Evolutionary conservation across 2,888 invertebrate genomes (phyloP).

Genomic region (Drosophila mercatorum): DNA sequence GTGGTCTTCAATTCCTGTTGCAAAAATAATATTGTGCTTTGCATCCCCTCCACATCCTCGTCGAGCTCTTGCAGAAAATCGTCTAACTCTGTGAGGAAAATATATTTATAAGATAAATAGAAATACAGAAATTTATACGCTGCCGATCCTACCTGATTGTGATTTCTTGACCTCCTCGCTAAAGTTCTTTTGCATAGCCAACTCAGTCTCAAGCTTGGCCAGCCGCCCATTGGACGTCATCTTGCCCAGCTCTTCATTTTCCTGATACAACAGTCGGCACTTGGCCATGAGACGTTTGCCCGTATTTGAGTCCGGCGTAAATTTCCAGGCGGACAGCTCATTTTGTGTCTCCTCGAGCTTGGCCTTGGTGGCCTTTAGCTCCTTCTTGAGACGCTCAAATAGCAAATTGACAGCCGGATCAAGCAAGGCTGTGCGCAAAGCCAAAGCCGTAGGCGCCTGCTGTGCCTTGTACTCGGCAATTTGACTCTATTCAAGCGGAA

Average conservation of each 20-base stretch:
- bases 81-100: constrained; percentile 90
- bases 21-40: constrained; percentile 96
- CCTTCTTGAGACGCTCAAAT: constrained; percentile 95
- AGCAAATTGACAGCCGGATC: constrained; percentile 98
- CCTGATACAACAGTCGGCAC: constrained; percentile 96
- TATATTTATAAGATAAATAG: background rate
- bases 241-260: constrained; percentile 98
- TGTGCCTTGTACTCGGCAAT: constrained; percentile 96
- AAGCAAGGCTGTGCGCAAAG: constrained; percentile 92
- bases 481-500: constrained; percentile 89
- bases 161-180: constrained; percentile 98
- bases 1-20: constrained; percentile 96
- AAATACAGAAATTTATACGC: background rate
- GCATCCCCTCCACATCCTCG: constrained; percentile 99
- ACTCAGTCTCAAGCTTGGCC: constrained; percentile 97
- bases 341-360: constrained; percentile 98
- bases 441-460: constrained; percentile 91
- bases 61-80: constrained; percentile 98
- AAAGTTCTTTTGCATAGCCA: constrained; percentile 97
- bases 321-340: constrained; percentile 99
- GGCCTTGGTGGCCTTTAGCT: constrained; percentile 94
- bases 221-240: constrained; percentile 97
- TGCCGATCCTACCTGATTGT: constrained; percentile 90
- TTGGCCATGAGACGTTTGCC: constrained; percentile 99
- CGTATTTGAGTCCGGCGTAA: constrained; percentile 99